Base-by-base conservation (phyloP, 2,888 invertebrate species). In the Pterostichus madidus region DNA sequence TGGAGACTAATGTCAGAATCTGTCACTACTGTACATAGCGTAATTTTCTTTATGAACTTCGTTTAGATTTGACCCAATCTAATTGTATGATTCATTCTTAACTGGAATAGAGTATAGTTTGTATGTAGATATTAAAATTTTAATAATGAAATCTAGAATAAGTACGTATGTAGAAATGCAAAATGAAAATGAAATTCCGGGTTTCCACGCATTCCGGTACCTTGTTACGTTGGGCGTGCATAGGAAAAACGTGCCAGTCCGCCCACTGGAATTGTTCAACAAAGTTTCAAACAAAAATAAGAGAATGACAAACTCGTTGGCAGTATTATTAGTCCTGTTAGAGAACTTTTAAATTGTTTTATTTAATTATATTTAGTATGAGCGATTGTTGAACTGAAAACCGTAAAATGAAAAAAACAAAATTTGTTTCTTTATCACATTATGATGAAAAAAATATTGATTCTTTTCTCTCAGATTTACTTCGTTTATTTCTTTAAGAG, bases 201-300 rank as follows among this genome's bases (percentile, higher is more conserved):
- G 15, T 71, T 49, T 52, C 24, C 46, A n/a, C 46, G 35, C 5
- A 7, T 73, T 73, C 24, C 31, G 0, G 75, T 24, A 75, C 44
- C 44, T 52, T n/a, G 49, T 52, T 75, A 44, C 52, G 52, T 31
- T 7, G 52, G 24, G 7, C 49, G 49, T 75, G 75, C 75, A 52
- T 75, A 75, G 52, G 59, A 52, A 52, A 75, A 52, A 71, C 71
- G 71, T 71, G 46, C 49, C 8, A 52, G 73, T 46, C 49, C 4
- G 75, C 52, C 75, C 52, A 75, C 31, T 75, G 75, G 52, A 75
- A 75, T 75, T 75, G 75, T 52, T 75, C 75, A 75, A 75, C 75
- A 44, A 75, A 75, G 75, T 75, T 75, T 31, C 49, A 31, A 75
- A 75, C 75, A 75, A 52, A 75, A 75, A 75, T 75, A 75, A 75